phyloP scores from a whole-genome alignment of 2,113 vertebrate species.

The Xyliphius kryptos region DNA sequence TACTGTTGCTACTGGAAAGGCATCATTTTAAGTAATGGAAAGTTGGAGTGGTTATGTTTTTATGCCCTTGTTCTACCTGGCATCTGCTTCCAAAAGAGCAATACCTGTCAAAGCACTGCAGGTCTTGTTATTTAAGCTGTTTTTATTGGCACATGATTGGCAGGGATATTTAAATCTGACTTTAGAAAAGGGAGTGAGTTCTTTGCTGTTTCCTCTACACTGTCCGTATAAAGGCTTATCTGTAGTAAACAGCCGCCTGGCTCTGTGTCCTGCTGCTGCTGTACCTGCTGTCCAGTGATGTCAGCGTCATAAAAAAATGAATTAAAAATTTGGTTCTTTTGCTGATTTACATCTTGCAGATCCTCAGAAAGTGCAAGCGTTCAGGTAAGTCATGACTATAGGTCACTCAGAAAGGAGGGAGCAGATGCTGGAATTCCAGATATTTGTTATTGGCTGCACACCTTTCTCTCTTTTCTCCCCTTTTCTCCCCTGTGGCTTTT shows the following conservation, averaged over 20 bases:
- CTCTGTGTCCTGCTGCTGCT: not conserved
- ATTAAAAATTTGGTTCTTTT: not conserved
- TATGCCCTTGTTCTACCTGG: no score
- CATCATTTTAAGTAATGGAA: slow-evolving; percentile 10
- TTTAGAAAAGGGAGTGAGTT: no score
- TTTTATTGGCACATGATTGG: no score
- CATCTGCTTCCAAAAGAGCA: no score
- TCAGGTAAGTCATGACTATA: slow-evolving; percentile 44
- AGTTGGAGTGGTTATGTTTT: slow-evolving; percentile 4
- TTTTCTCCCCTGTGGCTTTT: slow-evolving; percentile 34
- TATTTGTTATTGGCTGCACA: slow-evolving; percentile 42
- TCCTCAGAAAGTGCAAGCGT: slow-evolving; percentile 37
- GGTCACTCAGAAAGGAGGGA: slow-evolving; percentile 37
- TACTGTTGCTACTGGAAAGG: not conserved
- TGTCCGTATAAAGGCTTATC: no score
- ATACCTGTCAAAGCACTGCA: no score
- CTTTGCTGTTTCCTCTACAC: no score
- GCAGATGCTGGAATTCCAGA: slow-evolving; percentile 50
- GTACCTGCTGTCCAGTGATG: not conserved
- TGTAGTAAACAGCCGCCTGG: not conserved
- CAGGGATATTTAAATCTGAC: no score
- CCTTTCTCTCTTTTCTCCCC: slow-evolving; percentile 19
- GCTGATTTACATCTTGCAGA: no score
- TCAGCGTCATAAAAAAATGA: not conserved
- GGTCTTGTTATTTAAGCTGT: no score